Conservation (phyloP, 2,113 vertebrate species). For the Tauraco erythrolophus region DNA sequence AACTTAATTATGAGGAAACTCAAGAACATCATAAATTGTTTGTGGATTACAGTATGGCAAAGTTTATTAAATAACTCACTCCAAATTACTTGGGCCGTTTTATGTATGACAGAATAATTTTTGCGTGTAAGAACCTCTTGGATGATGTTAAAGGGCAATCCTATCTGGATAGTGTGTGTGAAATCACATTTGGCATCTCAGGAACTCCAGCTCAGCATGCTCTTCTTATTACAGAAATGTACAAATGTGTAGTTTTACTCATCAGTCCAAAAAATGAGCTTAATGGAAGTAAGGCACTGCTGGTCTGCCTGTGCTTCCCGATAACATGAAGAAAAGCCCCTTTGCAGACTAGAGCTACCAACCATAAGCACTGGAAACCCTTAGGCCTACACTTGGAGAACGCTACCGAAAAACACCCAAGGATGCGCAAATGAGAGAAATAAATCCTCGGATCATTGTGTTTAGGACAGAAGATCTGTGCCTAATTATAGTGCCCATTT, state of each 20-base stretch:
- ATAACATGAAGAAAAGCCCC: background rate
- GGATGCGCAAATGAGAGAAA: fast-evolving
- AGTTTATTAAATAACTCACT: constrained; percentile 39
- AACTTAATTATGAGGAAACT: constrained; percentile 39
- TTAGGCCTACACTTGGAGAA: background rate
- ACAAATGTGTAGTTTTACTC: background rate
- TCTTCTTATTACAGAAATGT: background rate
- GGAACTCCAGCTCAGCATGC: background rate
- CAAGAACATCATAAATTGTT: constrained; percentile 24
- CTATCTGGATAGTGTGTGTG: constrained; percentile 19
- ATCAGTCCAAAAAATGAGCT: background rate
- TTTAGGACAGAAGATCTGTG: background rate
- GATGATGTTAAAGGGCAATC: constrained; percentile 43
- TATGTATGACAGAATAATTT: constrained; percentile 6
- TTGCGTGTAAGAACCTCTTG: background rate
- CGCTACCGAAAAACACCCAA: fast-evolving
- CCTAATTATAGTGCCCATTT: background rate
- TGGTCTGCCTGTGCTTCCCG: background rate
- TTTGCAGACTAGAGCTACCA: background rate
- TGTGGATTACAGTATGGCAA: background rate
- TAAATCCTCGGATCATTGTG: background rate
- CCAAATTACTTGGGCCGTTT: constrained; percentile 28
- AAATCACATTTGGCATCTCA: constrained; percentile 60
- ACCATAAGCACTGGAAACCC: background rate
- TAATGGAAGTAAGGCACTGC: background rate